Evolutionary conservation across 2,888 invertebrate species (phyloP).

Genomic region (Dasypogon diadema): DNA sequence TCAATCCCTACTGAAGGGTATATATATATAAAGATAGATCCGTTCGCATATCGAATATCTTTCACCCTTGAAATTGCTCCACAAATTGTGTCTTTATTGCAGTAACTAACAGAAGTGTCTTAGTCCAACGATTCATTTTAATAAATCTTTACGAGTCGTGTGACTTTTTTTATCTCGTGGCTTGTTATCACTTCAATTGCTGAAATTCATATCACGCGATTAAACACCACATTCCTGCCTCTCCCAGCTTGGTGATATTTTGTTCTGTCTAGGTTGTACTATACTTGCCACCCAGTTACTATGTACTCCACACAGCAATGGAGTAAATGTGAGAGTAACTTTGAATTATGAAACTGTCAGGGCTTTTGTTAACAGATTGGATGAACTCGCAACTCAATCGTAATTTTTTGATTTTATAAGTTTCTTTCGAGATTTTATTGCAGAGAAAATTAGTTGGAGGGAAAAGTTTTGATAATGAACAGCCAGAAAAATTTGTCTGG

Average conservation of each 20-base stretch:
- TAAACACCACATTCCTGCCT: background rate
- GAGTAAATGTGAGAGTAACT: slow-evolving; percentile 2
- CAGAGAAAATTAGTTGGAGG: too few relatives aligned
- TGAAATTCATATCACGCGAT: slow-evolving; percentile 1
- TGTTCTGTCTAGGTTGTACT: background rate
- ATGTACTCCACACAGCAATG: background rate
- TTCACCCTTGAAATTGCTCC: background rate
- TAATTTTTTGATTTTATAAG: background rate
- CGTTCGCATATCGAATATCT: background rate
- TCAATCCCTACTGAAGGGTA: background rate
- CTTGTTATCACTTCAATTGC: background rate
- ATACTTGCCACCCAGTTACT: too few relatives aligned
- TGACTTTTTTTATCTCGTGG: background rate
- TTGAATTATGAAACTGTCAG: slow-evolving; percentile 3
- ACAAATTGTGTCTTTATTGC: too few relatives aligned
- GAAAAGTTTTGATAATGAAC: too few relatives aligned
- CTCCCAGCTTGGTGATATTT: background rate
- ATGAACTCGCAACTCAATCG: background rate
- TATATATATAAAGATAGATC: background rate
- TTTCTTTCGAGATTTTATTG: background rate
- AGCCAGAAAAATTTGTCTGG: too few relatives aligned
- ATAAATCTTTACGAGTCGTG: background rate
- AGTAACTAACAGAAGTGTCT: too few relatives aligned
- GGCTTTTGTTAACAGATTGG: background rate
- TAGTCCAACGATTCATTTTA: background rate